phyloP scores from a whole-genome alignment of 2,113 vertebrate genomes.

The Vimba vimba region DNA sequence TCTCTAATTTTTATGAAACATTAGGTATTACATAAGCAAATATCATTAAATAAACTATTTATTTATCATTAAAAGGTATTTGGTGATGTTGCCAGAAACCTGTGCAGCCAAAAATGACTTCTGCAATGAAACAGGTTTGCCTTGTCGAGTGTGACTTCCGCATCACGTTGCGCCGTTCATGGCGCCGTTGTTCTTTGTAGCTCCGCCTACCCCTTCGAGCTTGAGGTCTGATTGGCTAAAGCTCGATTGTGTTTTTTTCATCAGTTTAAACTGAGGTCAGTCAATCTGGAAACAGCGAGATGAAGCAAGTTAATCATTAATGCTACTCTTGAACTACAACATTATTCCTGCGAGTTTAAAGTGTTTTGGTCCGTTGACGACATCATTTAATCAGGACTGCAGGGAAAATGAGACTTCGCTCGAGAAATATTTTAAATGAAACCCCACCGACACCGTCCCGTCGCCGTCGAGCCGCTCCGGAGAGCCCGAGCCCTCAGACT shows the following conservation, averaged over 20 bases:
- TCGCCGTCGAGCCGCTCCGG: not conserved
- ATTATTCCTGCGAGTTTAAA: not conserved
- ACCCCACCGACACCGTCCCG: conserved; percentile 33
- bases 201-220: conserved; percentile 59
- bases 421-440: conserved; percentile 41
- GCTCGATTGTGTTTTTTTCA: conserved; percentile 57
- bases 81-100: no score
- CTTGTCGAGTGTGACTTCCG: conserved; percentile 55
- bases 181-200: not conserved
- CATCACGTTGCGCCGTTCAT: conserved; percentile 55
- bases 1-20: no score
- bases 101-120: no score
- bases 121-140: not conserved
- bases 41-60: no score
- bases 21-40: no score
- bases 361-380: no score
- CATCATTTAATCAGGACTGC: not conserved
- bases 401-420: conserved; percentile 58
- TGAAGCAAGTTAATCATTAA: not conserved
- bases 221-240: conserved; percentile 25
- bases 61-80: no score
- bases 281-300: conserved; percentile 32
- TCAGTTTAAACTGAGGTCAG: conserved; percentile 63
- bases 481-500: not conserved
- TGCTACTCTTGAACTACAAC: no score